Conservation (phyloP, 2,113 vertebrate genomes). For the Rhinogobius similis region DNA sequence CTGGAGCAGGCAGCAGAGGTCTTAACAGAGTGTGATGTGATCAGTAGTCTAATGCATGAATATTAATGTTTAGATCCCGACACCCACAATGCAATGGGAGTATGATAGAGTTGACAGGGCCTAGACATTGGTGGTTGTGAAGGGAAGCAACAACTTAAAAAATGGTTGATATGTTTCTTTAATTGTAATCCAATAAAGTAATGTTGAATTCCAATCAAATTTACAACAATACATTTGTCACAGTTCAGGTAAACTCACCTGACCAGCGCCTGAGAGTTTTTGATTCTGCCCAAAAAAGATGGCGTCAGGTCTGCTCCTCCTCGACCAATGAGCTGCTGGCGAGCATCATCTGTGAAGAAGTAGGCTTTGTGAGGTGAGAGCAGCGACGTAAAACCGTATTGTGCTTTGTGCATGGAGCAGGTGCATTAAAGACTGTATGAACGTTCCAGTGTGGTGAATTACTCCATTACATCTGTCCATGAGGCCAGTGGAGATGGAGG, state of each 20-base stretch:
- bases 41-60: neutral
- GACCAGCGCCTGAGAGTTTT: slow-evolving; percentile 83
- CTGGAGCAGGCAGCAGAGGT: neutral
- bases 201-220: neutral
- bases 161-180: too few relatives aligned
- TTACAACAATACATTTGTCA: neutral
- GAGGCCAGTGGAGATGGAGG: slow-evolving; percentile 77
- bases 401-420: neutral
- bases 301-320: slow-evolving; percentile 87
- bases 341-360: slow-evolving; percentile 87
- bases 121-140: too few relatives aligned
- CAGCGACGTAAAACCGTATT: neutral
- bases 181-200: neutral
- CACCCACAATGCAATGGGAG: too few relatives aligned
- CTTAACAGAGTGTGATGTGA: neutral
- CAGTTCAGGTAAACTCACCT: slow-evolving; percentile 85
- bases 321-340: slow-evolving; percentile 81
- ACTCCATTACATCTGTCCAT: slow-evolving; percentile 74
- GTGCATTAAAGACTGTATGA: neutral
- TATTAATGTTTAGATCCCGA: too few relatives aligned
- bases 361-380: slow-evolving; percentile 88
- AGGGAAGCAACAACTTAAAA: too few relatives aligned
- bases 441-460: slow-evolving; percentile 77
- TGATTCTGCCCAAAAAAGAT: slow-evolving; percentile 80
- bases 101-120: too few relatives aligned